Evolutionary conservation across 2,888 invertebrate species (phyloP), one percentile per base, ranked within the genome.

Genomic region (Glyphotaelius pellucidus): DNA sequence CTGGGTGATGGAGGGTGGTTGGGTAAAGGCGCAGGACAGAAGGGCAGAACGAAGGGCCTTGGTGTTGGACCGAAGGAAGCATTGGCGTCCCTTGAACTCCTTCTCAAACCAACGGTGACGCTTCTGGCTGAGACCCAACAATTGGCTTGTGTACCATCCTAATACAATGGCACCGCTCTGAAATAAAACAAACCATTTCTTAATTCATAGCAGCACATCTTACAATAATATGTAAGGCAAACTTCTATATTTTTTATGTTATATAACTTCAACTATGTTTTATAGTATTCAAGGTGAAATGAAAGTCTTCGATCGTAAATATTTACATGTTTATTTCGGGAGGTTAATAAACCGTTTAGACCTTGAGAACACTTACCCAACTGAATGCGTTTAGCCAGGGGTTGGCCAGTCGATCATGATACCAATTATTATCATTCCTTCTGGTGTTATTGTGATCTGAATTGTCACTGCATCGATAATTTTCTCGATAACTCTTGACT

Each of bases 61-160:
- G 12, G 93, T 93, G 90, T 93, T 93, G 80, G 92, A 90, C 38
- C 93, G 25, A 85, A 93, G 80, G 88, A 93, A 93, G 67, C 92
- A 91, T 85, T 92, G 93, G 35, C 89, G 81, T 15, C 38, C 47
- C 19, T 87, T 87, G 93, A 90, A 38, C 11, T 89, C 79, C 35
- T 89, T 89, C 35, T 89, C 88, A 84, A 47, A 90, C 93, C 91
- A 92, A 19, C 32, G 83, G 47, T 67, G 91, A 67, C 94, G 94
- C 92, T 94, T 94, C 31, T 94, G 94, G 25, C 94, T 94, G 7
- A 95, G 93, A 92, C 95, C 95, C 86, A 97, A 94, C 1, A 97
- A 95, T 94, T 97, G 97, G 94, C 96, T 97, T 32, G 97, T 95
- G 92, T 97, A 96, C 96, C 97, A 97, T 84, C 97, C 97, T 92